Conservation (phyloP, 1,140 invertebrate species). For the Lamellibrachia luymesi region DNA sequence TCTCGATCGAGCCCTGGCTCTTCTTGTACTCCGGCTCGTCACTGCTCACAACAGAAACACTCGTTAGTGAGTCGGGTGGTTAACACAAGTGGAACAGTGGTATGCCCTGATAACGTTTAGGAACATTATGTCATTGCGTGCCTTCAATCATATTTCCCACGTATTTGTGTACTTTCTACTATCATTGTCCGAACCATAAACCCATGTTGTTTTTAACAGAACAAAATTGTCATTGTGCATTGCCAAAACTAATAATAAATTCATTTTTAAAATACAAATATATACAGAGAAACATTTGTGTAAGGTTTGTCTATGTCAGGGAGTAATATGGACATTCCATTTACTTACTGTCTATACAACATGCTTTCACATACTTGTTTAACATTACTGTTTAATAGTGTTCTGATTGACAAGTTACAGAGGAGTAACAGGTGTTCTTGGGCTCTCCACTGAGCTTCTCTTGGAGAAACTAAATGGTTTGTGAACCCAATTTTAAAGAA, state of each 20-base stretch:
- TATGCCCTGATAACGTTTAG: too few species aligned
- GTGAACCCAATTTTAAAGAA: background rate
- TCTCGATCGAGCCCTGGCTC: constrained; percentile 29
- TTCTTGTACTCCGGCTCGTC: constrained; percentile 19
- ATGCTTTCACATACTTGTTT: background rate
- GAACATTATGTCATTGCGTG: too few species aligned
- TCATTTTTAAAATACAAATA: too few species aligned
- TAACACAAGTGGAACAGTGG: background rate
- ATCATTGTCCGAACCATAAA: too few species aligned
- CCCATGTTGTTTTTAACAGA: too few species aligned
- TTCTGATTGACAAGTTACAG: background rate
- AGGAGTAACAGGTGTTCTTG: background rate
- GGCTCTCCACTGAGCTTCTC: background rate
- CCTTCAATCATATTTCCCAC: too few species aligned
- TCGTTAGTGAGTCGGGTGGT: background rate
- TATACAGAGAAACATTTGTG: too few species aligned
- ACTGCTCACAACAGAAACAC: constrained; percentile 24
- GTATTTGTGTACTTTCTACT: too few species aligned
- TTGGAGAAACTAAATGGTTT: background rate
- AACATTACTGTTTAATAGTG: background rate
- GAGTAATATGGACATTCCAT: background rate
- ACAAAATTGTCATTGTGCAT: too few species aligned
- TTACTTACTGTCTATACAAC: background rate
- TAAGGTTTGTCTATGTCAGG: too few species aligned
- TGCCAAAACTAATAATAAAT: too few species aligned